Percentiles rank a stretch among this genome's conserved stretches.
Evolutionary conservation across 1,140 invertebrate genomes (phyloP).

Genomic region (Drosophila nigromelanica): DNA sequence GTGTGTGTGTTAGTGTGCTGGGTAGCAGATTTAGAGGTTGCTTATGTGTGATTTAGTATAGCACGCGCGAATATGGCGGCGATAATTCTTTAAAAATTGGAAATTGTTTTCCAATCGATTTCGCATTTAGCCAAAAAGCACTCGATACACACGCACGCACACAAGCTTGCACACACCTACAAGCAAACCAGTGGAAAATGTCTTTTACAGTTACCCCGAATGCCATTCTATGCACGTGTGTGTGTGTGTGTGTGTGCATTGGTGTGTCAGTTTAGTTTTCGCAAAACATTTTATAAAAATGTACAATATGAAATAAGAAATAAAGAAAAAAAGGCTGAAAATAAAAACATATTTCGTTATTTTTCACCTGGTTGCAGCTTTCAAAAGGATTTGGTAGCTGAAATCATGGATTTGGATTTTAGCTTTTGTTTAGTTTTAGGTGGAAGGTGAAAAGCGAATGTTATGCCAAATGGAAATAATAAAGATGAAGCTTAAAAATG

Average conservation of each 20-base stretch:
- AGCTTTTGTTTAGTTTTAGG: constrained; percentile 54
- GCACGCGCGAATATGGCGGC: constrained; percentile 83
- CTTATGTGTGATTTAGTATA: constrained; percentile 84
- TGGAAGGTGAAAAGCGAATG: constrained; percentile 60
- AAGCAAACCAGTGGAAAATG: constrained; percentile 24
- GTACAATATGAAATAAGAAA: constrained; percentile 31
- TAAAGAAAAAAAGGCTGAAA: neutral
- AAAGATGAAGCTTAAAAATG: neutral
- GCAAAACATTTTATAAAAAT: constrained; percentile 49
- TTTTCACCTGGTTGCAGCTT: constrained; percentile 75
- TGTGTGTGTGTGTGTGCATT: constrained; percentile 17
- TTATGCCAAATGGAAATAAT: constrained; percentile 11
- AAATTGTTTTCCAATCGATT: constrained; percentile 84
- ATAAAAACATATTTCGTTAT: constrained; percentile 61
- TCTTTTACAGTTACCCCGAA: constrained; percentile 56
- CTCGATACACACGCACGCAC: constrained; percentile 48
- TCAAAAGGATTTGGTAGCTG: constrained; percentile 71
- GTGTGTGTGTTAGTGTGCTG: constrained; percentile 20
- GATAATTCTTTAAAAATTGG: constrained; percentile 84
- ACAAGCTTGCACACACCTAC: neutral
- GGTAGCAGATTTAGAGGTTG: constrained; percentile 84
- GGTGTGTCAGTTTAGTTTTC: constrained; percentile 24
- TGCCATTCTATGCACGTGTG: constrained; percentile 7
- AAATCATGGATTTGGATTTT: constrained; percentile 73
- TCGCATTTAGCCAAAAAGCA: constrained; percentile 83